These are phyloP conservation scores for Puntigrus tetrazona DNA, from an alignment of 2,113 vertebrate species.

Conservation along the genomic window DNA sequence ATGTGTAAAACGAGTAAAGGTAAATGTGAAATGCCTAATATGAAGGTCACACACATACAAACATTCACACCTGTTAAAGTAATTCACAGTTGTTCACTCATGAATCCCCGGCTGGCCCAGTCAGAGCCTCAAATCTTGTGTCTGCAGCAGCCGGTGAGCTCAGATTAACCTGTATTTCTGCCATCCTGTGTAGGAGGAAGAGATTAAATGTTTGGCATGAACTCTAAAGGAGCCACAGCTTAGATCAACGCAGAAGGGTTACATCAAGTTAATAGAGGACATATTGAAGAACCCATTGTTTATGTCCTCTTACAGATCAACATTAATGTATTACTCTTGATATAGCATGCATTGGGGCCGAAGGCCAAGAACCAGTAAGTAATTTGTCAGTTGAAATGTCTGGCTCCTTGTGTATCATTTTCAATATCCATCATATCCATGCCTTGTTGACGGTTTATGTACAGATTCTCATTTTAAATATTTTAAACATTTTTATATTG, in stretches of 20 bases:
- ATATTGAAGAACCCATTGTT: conserved; percentile 2
- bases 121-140: conserved; percentile 46
- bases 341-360: not conserved
- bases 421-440: not conserved
- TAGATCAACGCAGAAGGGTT: conserved; percentile 19
- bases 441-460: not conserved
- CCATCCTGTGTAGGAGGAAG: conserved; percentile 62
- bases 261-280: not conserved
- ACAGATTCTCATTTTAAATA: not conserved
- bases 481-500: not conserved
- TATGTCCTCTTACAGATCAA: not conserved
- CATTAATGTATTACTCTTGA: not conserved
- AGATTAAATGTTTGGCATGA: conserved; percentile 62
- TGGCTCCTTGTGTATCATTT: not conserved
- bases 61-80: conserved; percentile 59
- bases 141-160: conserved; percentile 52
- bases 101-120: conserved; percentile 27
- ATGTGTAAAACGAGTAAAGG: not conserved
- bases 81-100: conserved; percentile 54
- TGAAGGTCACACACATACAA: conserved; percentile 54
- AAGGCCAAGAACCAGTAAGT: not conserved
- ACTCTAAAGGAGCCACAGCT: conserved; percentile 50
- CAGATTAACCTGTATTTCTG: conserved; percentile 63
- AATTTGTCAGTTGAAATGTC: not conserved
- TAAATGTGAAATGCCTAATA: conserved; percentile 31